Evolutionary conservation across 2,113 vertebrate species (phyloP).

Genomic region (Cervus canadensis): DNA sequence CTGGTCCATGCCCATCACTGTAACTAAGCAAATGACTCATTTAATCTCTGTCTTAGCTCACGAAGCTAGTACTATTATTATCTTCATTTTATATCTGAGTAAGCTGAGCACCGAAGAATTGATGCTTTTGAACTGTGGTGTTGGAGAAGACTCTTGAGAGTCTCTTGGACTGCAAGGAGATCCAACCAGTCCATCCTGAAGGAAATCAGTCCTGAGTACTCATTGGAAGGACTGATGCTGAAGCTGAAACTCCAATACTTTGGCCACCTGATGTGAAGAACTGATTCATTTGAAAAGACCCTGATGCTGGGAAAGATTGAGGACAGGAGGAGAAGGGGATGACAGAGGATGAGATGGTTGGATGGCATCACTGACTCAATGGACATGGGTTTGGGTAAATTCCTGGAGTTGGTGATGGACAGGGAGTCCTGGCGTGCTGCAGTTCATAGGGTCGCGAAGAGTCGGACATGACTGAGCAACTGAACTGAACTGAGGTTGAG

Average conservation of each 20-base stretch:
- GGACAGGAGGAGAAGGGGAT: not conserved
- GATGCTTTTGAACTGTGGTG: not conserved
- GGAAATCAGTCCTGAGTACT: not conserved
- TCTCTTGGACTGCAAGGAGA: not conserved
- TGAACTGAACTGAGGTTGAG: not conserved
- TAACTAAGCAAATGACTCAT: not conserved
- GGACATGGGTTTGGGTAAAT: not conserved
- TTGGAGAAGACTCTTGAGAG: not conserved
- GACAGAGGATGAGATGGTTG: not conserved
- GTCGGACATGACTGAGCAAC: rapidly evolving
- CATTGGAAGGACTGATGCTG: not conserved
- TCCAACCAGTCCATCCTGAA: not conserved
- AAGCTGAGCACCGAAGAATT: not conserved
- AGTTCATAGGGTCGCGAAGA: not conserved
- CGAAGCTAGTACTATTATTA: not conserved
- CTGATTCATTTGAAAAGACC: not conserved
- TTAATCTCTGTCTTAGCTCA: not conserved
- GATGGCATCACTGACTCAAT: not conserved
- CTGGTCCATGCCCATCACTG: not conserved
- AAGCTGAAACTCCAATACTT: not conserved
- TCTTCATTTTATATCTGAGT: not conserved
- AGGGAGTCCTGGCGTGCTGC: not conserved
- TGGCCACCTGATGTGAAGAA: not conserved
- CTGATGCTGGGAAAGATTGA: not conserved
- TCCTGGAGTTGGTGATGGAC: not conserved